A percentile compares a stretch with the other conserved stretches of the same genome.
Evolutionary conservation across 2,113 vertebrate genomes (phyloP).

Genomic region (Platanista minor): DNA sequence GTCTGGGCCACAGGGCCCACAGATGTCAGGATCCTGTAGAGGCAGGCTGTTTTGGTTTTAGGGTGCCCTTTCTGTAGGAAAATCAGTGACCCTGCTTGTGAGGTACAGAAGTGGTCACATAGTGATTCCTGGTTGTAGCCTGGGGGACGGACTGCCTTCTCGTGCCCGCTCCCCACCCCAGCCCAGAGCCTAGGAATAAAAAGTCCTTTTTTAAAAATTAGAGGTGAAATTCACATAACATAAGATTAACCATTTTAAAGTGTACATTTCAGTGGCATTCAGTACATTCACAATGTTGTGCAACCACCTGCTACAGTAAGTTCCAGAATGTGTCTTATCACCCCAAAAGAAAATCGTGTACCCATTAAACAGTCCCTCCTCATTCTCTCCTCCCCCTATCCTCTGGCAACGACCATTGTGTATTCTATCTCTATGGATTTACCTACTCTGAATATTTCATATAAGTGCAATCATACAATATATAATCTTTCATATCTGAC

Average conservation of each 20-base stretch:
- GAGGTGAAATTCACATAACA: not conserved
- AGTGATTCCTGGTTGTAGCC: not conserved
- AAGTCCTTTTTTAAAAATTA: not conserved
- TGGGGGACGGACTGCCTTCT: not conserved
- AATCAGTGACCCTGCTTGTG: not conserved
- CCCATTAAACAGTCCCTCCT: not conserved
- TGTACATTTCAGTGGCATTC: not conserved
- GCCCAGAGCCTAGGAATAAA: not conserved
- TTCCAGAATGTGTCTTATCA: not conserved
- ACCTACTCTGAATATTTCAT: not conserved
- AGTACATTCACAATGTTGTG: not conserved
- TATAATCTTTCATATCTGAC: not conserved
- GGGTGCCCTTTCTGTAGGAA: not conserved
- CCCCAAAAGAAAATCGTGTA: not conserved
- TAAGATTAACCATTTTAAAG: not conserved
- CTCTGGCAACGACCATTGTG: not conserved
- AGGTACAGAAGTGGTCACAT: not conserved
- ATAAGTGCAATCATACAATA: not conserved
- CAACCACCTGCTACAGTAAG: not conserved
- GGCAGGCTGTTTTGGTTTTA: not conserved
- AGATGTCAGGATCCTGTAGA: not conserved
- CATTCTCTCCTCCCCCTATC: not conserved
- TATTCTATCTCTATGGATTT: not conserved
- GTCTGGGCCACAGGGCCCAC: no score
- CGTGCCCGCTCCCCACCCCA: accelerated